Evolutionary conservation across 2,888 invertebrate species (phyloP).

Genomic region (Acanthosepion lycidas): DNA sequence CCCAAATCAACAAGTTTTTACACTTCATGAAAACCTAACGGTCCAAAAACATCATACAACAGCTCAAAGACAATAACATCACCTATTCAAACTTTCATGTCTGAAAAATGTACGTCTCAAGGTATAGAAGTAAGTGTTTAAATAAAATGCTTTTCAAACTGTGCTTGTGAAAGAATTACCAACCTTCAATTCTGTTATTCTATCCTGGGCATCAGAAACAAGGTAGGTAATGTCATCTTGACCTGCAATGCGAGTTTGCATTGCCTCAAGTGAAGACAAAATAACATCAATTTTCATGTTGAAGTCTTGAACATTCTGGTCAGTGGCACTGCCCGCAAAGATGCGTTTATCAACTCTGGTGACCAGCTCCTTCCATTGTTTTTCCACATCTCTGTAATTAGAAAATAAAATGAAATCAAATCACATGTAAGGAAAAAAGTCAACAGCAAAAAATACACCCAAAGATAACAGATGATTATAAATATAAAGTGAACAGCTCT

Average conservation of each 20-base stretch:
- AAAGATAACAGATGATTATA: too few relatives aligned
- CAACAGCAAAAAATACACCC: too few relatives aligned
- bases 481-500: too few relatives aligned
- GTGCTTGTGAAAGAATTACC: not conserved
- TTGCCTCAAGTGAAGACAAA: slow-evolving; percentile 65
- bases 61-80: too few relatives aligned
- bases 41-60: too few relatives aligned
- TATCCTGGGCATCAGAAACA: slow-evolving; percentile 58
- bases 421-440: not conserved
- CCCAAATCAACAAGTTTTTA: too few relatives aligned
- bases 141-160: not conserved
- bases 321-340: slow-evolving; percentile 58
- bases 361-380: slow-evolving; percentile 59
- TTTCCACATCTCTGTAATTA: slow-evolving; percentile 60
- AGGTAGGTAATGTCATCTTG: slow-evolving; percentile 51
- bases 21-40: too few relatives aligned
- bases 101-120: too few relatives aligned
- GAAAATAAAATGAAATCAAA: not conserved
- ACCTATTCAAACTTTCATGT: too few relatives aligned
- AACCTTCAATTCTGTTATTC: slow-evolving; percentile 64
- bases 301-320: slow-evolving; percentile 61
- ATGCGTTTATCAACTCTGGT: slow-evolving; percentile 56
- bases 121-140: not conserved
- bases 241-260: slow-evolving; percentile 56
- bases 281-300: slow-evolving; percentile 65